These are phyloP conservation scores for Diachasmimorpha longicaudata DNA, from an alignment of 1,140 invertebrate species.

Conservation along the genomic window DNA sequence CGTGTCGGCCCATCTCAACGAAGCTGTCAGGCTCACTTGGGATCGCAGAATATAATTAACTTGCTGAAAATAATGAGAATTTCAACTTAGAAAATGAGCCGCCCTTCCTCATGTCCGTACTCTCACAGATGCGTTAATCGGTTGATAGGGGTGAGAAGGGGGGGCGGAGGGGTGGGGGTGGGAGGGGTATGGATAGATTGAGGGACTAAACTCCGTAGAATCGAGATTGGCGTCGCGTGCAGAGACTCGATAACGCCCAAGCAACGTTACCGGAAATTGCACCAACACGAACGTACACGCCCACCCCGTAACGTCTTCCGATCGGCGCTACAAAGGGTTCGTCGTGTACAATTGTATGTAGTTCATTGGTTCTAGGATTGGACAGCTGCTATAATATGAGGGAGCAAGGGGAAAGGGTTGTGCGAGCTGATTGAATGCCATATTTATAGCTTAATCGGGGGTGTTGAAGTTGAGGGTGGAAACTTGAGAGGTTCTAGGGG, in stretches of 20 bases:
- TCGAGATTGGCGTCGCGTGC: slow-evolving; percentile 26
- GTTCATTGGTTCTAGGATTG: neutral
- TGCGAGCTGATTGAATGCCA: neutral
- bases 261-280: slow-evolving; percentile 19
- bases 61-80: slow-evolving; percentile 16
- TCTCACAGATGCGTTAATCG: neutral
- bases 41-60: slow-evolving; percentile 11
- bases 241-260: slow-evolving; percentile 19
- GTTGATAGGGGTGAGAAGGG: too few species aligned
- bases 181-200: neutral
- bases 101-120: neutral
- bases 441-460: neutral
- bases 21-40: neutral
- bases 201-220: neutral
- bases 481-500: too few species aligned
- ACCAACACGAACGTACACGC: slow-evolving; percentile 17
- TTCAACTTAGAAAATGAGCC: neutral
- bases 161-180: too few species aligned
- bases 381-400: neutral
- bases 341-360: neutral
- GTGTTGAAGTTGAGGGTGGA: neutral
- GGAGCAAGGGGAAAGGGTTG: neutral
- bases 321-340: neutral
- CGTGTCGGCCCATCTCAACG: neutral
- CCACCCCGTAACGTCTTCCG: neutral